Conservation (phyloP, 2,113 vertebrate genomes). For the Crocuta crocuta region DNA sequence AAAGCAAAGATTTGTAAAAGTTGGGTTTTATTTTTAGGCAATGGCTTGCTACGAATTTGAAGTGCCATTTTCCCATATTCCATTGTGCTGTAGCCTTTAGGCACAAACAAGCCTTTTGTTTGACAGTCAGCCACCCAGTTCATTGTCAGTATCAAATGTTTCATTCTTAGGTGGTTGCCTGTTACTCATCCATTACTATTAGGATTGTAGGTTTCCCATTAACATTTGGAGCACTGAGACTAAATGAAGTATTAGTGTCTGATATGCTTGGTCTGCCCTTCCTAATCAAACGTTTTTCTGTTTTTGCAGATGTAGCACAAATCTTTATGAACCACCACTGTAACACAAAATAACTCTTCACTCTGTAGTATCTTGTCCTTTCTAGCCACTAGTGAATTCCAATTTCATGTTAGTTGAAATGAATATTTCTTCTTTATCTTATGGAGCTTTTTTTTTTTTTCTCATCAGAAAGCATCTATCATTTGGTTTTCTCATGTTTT, state of each 20-base stretch:
- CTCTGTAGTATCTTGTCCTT: constrained; percentile 30
- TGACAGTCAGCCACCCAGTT: background rate
- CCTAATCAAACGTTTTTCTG: constrained; percentile 24
- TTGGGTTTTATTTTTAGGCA: background rate
- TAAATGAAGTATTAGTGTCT: background rate
- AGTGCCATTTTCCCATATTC: background rate
- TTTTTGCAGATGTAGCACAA: constrained; percentile 35
- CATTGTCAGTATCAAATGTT: constrained; percentile 33
- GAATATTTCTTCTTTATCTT: background rate
- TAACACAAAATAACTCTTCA: constrained; percentile 12
- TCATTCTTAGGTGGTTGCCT: constrained; percentile 36
- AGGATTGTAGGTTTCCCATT: constrained; percentile 31
- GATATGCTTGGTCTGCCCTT: constrained; percentile 31
- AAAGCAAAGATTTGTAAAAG: background rate
- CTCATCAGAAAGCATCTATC: constrained; percentile 45
- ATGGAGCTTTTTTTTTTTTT: constrained; percentile 11
- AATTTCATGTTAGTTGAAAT: constrained; percentile 17
- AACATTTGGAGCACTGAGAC: constrained; percentile 19
- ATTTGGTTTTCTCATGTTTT: constrained; percentile 30
- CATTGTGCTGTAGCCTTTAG: background rate
- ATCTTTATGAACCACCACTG: constrained; percentile 30
- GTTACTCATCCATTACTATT: constrained; percentile 41
- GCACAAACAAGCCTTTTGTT: constrained; percentile 37
- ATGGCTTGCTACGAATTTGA: constrained; percentile 14
- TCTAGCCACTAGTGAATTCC: constrained; percentile 42